Conservation (phyloP, 2,888 invertebrate species). For the Halictus ligatus region DNA sequence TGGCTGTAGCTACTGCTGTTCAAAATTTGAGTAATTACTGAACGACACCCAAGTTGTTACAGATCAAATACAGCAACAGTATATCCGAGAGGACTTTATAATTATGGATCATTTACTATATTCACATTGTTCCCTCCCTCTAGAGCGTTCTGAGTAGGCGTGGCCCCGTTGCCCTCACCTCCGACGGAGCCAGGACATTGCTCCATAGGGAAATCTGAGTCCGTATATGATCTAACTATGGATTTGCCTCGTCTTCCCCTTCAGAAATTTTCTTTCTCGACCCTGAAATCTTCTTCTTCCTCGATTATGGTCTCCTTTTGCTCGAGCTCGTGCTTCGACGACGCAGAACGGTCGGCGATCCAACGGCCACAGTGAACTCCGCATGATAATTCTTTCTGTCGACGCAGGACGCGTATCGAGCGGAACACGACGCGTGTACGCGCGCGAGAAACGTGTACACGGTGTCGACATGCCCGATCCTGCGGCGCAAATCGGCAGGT, state of each 20-base stretch:
- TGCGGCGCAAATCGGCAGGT: constrained; percentile 53
- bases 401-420: constrained; percentile 21
- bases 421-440: constrained; percentile 22
- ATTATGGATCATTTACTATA: neutral
- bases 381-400: constrained; percentile 43
- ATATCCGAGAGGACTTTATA: neutral
- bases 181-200: neutral
- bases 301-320: neutral
- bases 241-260: neutral
- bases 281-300: neutral
- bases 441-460: constrained; percentile 30
- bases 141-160: neutral
- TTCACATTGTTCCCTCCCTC: neutral
- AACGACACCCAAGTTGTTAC: too few species aligned
- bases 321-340: constrained; percentile 8
- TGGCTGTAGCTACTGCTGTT: too few species aligned
- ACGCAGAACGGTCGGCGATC: constrained; percentile 32
- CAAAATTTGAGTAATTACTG: too few species aligned
- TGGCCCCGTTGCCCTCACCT: neutral
- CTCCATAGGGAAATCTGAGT: neutral
- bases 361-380: constrained; percentile 43
- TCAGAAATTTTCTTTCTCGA: neutral
- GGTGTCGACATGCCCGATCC: constrained; percentile 33
- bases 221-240: neutral
- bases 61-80: too few species aligned